Percentiles rank a stretch among this genome's conserved stretches.
These are phyloP conservation scores for Cheilosia soror DNA, from an alignment of 2,888 invertebrate species.

Conservation along the genomic window DNA sequence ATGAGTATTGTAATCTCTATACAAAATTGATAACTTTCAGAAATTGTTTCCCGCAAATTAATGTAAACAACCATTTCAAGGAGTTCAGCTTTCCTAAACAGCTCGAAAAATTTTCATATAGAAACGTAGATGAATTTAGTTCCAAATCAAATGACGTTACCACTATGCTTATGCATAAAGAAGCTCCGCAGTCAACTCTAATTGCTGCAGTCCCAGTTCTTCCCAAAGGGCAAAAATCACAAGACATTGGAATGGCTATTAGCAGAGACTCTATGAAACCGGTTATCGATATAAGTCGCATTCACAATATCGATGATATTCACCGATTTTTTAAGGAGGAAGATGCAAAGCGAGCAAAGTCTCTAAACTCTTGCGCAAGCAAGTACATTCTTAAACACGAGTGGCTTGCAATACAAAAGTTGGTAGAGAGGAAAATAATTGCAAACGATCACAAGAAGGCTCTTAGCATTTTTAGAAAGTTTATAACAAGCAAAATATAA, in stretches of 20 bases:
- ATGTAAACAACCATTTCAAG: conserved; percentile 76
- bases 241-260: conserved; percentile 66
- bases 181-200: background rate
- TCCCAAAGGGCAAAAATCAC: conserved; percentile 23
- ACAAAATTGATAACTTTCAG: conserved; percentile 76
- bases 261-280: conserved; percentile 61
- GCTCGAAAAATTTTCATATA: conserved; percentile 42
- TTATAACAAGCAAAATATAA: conserved; percentile 80
- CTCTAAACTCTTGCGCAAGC: conserved; percentile 77
- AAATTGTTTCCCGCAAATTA: conserved; percentile 78
- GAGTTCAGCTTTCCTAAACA: conserved; percentile 76
- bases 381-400: conserved; percentile 79
- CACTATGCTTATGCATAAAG: conserved; percentile 10
- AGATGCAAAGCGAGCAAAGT: conserved; percentile 77
- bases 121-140: conserved; percentile 52
- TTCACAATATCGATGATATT: conserved; percentile 78
- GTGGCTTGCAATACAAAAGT: conserved; percentile 80
- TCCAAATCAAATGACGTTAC: conserved; percentile 53
- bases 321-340: conserved; percentile 79
- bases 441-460: conserved; percentile 79
- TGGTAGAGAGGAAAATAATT: conserved; percentile 79
- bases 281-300: conserved; percentile 75
- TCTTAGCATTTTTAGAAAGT: conserved; percentile 80
- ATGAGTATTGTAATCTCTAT: conserved; percentile 78
- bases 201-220: background rate